Conservation (phyloP, 2,113 vertebrate species). For the Scomber scombrus region DNA sequence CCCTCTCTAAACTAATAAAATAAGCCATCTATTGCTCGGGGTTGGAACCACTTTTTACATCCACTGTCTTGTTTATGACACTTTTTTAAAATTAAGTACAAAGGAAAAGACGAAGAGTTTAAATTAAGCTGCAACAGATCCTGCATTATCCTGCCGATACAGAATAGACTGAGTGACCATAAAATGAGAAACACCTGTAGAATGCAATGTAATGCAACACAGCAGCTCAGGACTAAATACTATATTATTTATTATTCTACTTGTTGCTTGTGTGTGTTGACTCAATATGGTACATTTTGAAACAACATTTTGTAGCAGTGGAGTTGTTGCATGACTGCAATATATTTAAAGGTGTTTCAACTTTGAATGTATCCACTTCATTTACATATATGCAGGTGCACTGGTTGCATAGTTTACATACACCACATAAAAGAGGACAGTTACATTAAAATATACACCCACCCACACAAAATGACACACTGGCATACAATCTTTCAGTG, state of each 20-base stretch:
- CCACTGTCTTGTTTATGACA: not conserved
- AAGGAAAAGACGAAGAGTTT: not conserved
- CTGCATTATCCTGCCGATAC: not conserved
- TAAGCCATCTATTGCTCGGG: not conserved
- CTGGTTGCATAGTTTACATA: not conserved
- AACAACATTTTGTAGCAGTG: no score
- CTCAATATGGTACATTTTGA: not conserved
- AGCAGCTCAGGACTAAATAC: not conserved
- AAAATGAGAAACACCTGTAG: not conserved
- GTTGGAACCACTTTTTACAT: slow-evolving; percentile 25
- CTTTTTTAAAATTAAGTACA: not conserved
- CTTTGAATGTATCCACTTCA: not conserved
- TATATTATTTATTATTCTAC: no score
- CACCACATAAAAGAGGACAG: slow-evolving; percentile 10
- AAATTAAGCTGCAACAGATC: not conserved
- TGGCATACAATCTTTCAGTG: slow-evolving; percentile 12
- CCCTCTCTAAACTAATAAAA: slow-evolving; percentile 10
- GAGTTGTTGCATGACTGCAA: not conserved
- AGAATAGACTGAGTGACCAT: not conserved
- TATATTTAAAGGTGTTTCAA: not conserved
- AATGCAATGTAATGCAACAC: not conserved
- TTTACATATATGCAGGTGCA: not conserved
- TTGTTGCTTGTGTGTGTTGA: not conserved
- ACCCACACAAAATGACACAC: slow-evolving; percentile 38
- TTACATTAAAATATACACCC: slow-evolving; percentile 17